phyloP scores from a whole-genome alignment of 2,113 vertebrate genomes.

The Toxostoma redivivum region DNA sequence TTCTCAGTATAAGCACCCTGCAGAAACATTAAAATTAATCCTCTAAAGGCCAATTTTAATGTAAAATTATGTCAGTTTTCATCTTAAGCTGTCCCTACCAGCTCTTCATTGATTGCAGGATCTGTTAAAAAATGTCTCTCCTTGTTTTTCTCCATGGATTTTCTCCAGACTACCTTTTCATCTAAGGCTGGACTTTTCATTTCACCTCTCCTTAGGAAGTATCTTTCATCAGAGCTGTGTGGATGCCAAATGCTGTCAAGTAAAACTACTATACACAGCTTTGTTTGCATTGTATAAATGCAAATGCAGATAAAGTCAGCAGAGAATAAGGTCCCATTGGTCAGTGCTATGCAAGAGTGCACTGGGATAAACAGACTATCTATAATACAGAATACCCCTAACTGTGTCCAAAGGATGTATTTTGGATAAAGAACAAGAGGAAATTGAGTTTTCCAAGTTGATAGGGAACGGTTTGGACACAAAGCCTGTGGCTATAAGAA shows the following conservation, averaged over 20 bases:
- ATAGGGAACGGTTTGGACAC: not conserved
- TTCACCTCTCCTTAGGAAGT: not conserved
- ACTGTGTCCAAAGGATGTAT: not conserved
- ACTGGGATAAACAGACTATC: not conserved
- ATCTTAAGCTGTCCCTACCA: not conserved
- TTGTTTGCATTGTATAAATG: not conserved
- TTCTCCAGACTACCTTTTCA: not conserved
- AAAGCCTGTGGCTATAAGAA: not conserved
- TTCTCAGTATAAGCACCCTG: not conserved
- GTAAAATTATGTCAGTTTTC: not conserved
- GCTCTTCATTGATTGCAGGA: not conserved
- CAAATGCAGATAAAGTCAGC: not conserved
- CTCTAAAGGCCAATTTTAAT: not conserved
- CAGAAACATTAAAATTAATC: not conserved
- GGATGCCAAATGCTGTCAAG: not conserved
- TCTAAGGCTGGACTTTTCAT: not conserved
- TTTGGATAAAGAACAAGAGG: not conserved
- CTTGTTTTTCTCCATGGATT: not conserved
- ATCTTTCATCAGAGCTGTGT: not conserved
- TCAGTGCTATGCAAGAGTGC: not conserved
- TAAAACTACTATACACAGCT: not conserved
- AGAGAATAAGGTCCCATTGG: not conserved
- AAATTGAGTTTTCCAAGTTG: not conserved
- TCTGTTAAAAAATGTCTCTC: not conserved
- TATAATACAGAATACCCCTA: not conserved